phyloP scores from a whole-genome alignment of 2,113 vertebrate species.

The Alethe diademata region DNA sequence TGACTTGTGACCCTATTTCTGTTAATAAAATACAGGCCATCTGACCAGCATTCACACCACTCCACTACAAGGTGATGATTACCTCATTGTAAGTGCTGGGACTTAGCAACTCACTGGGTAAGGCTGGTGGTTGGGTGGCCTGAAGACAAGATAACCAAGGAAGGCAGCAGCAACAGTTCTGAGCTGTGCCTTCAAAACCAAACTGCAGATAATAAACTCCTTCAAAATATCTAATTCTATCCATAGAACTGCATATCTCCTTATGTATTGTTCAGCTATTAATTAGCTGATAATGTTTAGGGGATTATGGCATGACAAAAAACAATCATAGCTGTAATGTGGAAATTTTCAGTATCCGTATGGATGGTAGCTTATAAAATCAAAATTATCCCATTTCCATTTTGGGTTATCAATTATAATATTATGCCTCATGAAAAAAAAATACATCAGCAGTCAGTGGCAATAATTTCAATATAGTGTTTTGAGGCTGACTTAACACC shows the following conservation, averaged over 20 bases:
- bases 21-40: slow-evolving; percentile 74
- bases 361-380: slow-evolving; percentile 12
- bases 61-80: slow-evolving; percentile 64
- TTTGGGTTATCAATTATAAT: slow-evolving; percentile 39
- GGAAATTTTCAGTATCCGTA: neutral
- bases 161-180: neutral
- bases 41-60: slow-evolving; percentile 61
- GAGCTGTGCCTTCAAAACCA: neutral
- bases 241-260: neutral
- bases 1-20: slow-evolving; percentile 83
- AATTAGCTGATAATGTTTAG: slow-evolving; percentile 35
- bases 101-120: neutral
- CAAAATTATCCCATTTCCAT: slow-evolving; percentile 37
- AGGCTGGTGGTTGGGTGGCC: neutral
- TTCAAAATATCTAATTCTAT: neutral
- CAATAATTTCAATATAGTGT: slow-evolving; percentile 21
- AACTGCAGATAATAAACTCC: neutral
- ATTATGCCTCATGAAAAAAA: neutral
- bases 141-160: neutral
- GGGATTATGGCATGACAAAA: slow-evolving; percentile 8
- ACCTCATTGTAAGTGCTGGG: slow-evolving; percentile 49
- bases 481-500: slow-evolving; percentile 21
- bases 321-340: neutral
- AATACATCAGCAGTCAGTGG: neutral
- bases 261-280: slow-evolving; percentile 11